Percentiles rank a stretch among this genome's conserved stretches.
Conservation (phyloP, 92 coral and sea anemone genomes). For the Scolanthus callimorphus region DNA sequence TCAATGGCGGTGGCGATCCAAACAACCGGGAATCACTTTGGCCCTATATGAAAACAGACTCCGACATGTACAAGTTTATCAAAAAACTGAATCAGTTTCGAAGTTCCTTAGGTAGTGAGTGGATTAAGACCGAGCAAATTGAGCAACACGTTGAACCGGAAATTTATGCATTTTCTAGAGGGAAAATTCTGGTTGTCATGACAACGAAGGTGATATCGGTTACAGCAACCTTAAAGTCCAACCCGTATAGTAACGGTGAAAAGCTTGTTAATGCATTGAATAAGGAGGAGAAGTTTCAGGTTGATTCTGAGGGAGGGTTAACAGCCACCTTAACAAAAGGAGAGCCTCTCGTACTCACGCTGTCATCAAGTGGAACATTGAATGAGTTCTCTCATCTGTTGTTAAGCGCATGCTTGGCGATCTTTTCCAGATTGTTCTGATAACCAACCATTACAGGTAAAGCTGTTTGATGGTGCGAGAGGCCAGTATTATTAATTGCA, state of each 20-base stretch:
- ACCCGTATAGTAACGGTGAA: slow-evolving; percentile 44
- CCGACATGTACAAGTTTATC: slow-evolving; percentile 58
- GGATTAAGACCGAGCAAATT: slow-evolving; percentile 43
- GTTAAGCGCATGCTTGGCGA: too few relatives aligned
- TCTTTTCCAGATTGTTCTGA: too few relatives aligned
- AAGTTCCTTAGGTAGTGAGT: slow-evolving; percentile 25
- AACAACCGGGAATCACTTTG: slow-evolving; percentile 75
- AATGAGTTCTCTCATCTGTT: too few relatives aligned
- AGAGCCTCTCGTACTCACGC: slow-evolving; percentile 48
- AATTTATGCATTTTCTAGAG: slow-evolving; percentile 58
- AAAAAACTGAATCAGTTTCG: slow-evolving; percentile 45
- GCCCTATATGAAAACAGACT: slow-evolving; percentile 51
- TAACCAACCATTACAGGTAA: too few relatives aligned
- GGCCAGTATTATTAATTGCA: too few relatives aligned
- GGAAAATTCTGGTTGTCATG: slow-evolving; percentile 36
- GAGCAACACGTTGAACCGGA: slow-evolving; percentile 43
- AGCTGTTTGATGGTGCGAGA: too few relatives aligned
- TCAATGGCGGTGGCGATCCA: slow-evolving; percentile 69
- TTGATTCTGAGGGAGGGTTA: slow-evolving; percentile 37
- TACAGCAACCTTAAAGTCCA: slow-evolving; percentile 15
- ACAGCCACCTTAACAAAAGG: slow-evolving; percentile 32
- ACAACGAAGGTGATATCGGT: slow-evolving; percentile 24
- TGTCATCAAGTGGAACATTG: too few relatives aligned
- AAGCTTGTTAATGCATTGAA: slow-evolving; percentile 41
- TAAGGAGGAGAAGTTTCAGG: slow-evolving; percentile 21